These are phyloP conservation scores for Kuschelorhynchus macadamiae DNA, from an alignment of 2,888 invertebrate genomes.

Conservation along the genomic window DNA sequence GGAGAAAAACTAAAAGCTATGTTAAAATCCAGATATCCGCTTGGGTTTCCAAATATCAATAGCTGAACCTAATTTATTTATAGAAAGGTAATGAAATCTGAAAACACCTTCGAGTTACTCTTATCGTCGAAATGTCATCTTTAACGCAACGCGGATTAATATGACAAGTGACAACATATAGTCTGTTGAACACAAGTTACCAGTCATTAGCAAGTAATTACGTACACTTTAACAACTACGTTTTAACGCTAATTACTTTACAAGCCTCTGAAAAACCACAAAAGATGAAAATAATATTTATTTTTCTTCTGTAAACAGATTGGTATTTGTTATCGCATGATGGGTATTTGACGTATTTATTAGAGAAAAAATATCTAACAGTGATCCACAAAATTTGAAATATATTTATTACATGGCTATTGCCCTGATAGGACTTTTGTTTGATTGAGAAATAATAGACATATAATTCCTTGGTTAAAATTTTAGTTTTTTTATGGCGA, in stretches of 20 bases:
- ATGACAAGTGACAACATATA: slow-evolving; percentile 42
- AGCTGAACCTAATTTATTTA: no score
- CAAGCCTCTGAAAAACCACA: slow-evolving; percentile 32
- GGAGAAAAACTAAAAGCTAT: no score
- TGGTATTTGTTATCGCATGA: slow-evolving; percentile 15
- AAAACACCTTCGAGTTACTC: not conserved
- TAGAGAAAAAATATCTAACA: no score
- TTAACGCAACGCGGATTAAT: slow-evolving; percentile 30
- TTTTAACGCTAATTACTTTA: slow-evolving; percentile 32
- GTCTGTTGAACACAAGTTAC: slow-evolving; percentile 23
- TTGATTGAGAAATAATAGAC: no score
- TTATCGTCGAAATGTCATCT: slow-evolving; percentile 21
- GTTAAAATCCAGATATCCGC: no score
- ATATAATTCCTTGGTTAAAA: no score
- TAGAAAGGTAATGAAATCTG: not conserved
- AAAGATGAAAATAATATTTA: slow-evolving; percentile 23
- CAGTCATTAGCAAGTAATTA: slow-evolving; percentile 31
- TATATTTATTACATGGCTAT: no score
- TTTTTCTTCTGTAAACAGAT: slow-evolving; percentile 18
- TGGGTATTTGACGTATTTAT: slow-evolving; percentile 5
- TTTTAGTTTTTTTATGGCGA: no score
- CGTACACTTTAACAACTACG: slow-evolving; percentile 28
- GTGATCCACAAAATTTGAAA: no score
- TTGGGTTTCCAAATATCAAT: no score
- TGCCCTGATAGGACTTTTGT: no score